These are phyloP conservation scores for Monochamus alternatus DNA, from an alignment of 2,888 invertebrate genomes.

Conservation along the genomic window DNA sequence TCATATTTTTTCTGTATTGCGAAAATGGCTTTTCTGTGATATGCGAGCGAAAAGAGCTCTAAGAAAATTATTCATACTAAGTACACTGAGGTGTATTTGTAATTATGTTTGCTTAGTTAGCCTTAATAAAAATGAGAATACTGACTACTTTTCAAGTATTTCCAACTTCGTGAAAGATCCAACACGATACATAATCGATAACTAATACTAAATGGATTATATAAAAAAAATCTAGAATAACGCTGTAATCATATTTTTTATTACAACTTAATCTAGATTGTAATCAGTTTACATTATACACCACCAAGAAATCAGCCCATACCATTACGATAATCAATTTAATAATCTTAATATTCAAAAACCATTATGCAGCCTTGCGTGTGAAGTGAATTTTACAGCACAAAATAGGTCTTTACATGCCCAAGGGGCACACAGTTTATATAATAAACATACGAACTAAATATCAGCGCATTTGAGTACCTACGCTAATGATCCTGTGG, in stretches of 20 bases:
- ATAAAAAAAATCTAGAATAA: conserved; percentile 28
- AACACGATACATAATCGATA: conserved; percentile 14
- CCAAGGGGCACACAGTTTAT: conserved; percentile 14
- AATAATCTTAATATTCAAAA: conserved; percentile 45
- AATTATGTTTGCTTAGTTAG: too few relatives aligned
- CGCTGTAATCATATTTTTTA: conserved; percentile 33
- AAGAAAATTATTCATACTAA: too few relatives aligned
- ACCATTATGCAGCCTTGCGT: conserved; percentile 48
- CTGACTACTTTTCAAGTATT: not conserved
- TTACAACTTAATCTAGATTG: conserved; percentile 35
- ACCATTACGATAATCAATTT: conserved; percentile 51
- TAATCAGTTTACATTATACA: conserved; percentile 21
- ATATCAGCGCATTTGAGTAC: conserved; percentile 8
- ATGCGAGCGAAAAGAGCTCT: too few relatives aligned
- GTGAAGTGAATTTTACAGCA: conserved; percentile 34
- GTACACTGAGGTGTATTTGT: too few relatives aligned
- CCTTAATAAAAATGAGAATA: too few relatives aligned
- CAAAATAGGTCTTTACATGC: conserved; percentile 25
- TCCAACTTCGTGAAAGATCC: conserved; percentile 11
- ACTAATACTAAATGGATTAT: conserved; percentile 11
- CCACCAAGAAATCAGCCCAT: conserved; percentile 32
- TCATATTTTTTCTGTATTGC: too few relatives aligned
- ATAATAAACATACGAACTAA: conserved; percentile 17
- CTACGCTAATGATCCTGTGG: not conserved
- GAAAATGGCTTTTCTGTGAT: too few relatives aligned